These are phyloP conservation scores for Cyprinodon brontotheroides DNA, from an alignment of 2,113 vertebrate genomes.

Conservation along the genomic window DNA sequence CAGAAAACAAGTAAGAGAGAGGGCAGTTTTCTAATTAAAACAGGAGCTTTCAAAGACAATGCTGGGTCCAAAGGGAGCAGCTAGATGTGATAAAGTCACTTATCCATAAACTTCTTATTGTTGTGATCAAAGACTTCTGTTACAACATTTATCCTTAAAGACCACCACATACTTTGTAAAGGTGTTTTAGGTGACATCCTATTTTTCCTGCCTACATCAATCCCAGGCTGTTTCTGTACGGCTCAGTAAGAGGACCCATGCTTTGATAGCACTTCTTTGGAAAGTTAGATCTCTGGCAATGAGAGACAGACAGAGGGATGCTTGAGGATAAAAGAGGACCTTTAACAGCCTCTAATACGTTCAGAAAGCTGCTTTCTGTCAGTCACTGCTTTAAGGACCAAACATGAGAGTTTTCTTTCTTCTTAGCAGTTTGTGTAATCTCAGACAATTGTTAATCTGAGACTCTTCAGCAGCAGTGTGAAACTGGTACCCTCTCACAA, in stretches of 20 bases:
- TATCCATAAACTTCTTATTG: slow-evolving; percentile 41
- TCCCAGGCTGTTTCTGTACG: slow-evolving; percentile 43
- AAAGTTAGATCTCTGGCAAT: slow-evolving; percentile 63
- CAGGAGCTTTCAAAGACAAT: slow-evolving; percentile 50
- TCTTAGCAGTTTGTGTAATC: slow-evolving; percentile 57
- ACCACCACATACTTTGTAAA: slow-evolving; percentile 52
- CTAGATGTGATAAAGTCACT: slow-evolving; percentile 58
- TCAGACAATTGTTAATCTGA: slow-evolving; percentile 61
- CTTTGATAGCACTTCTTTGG: slow-evolving; percentile 72
- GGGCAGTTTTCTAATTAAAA: slow-evolving; percentile 66
- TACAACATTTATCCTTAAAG: slow-evolving; percentile 51
- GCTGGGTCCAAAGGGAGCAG: slow-evolving; percentile 40
- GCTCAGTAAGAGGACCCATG: slow-evolving; percentile 57
- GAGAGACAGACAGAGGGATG: slow-evolving; percentile 61
- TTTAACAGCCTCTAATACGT: slow-evolving; percentile 63
- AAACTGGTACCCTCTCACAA: slow-evolving; percentile 34
- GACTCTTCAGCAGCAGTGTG: slow-evolving; percentile 32
- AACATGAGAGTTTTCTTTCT: slow-evolving; percentile 24
- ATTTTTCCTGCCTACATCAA: slow-evolving; percentile 39
- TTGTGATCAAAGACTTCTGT: slow-evolving; percentile 59
- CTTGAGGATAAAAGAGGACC: slow-evolving; percentile 72
- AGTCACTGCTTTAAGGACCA: slow-evolving; percentile 29
- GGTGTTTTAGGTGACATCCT: slow-evolving; percentile 54
- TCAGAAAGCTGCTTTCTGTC: slow-evolving; percentile 64
- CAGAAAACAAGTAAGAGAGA: slow-evolving; percentile 9